phyloP scores from a whole-genome alignment of 2,888 invertebrate species.

The Prostheceraeus crozeri region DNA sequence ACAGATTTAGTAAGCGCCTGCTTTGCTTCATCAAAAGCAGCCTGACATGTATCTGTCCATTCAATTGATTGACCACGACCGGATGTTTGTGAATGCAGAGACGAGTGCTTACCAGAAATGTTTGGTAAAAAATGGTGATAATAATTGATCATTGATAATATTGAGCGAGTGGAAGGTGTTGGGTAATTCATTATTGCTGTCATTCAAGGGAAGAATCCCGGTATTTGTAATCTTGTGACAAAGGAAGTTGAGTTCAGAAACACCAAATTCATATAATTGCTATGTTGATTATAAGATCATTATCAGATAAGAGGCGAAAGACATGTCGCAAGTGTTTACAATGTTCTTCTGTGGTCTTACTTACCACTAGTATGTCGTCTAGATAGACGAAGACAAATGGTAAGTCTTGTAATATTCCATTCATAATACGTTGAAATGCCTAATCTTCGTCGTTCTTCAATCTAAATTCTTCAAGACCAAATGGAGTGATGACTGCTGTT shows the following conservation, averaged over 20 bases:
- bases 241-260: conserved; percentile 5
- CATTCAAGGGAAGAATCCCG: not conserved
- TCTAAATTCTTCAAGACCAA: conserved; percentile 30
- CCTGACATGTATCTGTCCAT: conserved; percentile 15
- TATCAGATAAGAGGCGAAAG: not conserved
- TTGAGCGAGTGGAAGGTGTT: conserved; percentile 13
- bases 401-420: not conserved
- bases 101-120: conserved; percentile 16
- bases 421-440: conserved; percentile 24
- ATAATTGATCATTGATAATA: conserved; percentile 41
- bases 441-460: conserved; percentile 27
- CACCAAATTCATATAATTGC: conserved; percentile 1
- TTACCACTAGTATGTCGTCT: conserved; percentile 11
- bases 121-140: conserved; percentile 41
- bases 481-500: conserved; percentile 34
- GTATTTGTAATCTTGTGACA: not conserved
- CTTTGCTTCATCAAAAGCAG: conserved; percentile 20
- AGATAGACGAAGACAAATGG: conserved; percentile 5
- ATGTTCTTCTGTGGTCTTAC: not conserved
- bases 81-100: conserved; percentile 5
- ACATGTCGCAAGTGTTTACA: not conserved
- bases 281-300: conserved; percentile 8
- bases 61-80: not conserved
- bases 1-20: not conserved
- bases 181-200: not conserved